Evolutionary conservation across 1,140 invertebrate genomes (phyloP).

Genomic region (Bombus consobrinus): DNA sequence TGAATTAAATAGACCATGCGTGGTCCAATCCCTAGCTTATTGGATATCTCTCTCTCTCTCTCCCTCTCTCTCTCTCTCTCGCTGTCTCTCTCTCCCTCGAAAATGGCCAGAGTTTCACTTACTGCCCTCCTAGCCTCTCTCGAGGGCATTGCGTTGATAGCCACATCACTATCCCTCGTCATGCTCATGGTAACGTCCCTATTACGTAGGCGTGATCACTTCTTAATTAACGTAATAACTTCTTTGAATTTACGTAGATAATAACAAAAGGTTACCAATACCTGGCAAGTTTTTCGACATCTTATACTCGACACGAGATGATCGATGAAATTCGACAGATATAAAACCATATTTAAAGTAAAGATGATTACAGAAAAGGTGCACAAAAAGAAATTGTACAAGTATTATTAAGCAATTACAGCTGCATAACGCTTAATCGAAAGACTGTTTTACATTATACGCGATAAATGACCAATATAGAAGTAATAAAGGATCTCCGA

Average conservation of each 20-base stretch:
- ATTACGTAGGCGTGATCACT: slow-evolving; percentile 9
- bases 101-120: slow-evolving; percentile 74
- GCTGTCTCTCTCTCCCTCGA: slow-evolving; percentile 36
- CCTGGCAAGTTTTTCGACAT: not conserved
- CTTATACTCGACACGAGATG: too few relatives aligned
- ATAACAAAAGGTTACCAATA: not conserved
- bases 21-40: slow-evolving; percentile 67
- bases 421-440: too few relatives aligned
- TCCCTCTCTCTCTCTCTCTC: slow-evolving; percentile 1
- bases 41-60: slow-evolving; percentile 59
- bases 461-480: too few relatives aligned
- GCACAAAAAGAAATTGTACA: too few relatives aligned
- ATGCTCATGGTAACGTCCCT: slow-evolving; percentile 4
- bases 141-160: slow-evolving; percentile 49
- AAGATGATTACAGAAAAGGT: too few relatives aligned
- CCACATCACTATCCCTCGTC: slow-evolving; percentile 24
- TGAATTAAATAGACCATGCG: slow-evolving; percentile 71
- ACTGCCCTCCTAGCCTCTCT: slow-evolving; percentile 50
- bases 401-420: too few relatives aligned
- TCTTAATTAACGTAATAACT: slow-evolving; percentile 6
- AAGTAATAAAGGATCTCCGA: too few relatives aligned
- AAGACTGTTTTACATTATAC: too few relatives aligned
- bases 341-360: too few relatives aligned
- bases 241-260: not conserved
- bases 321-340: too few relatives aligned